Evolutionary conservation across 2,888 invertebrate genomes (phyloP), one percentile per base, ranked within the genome.

Genomic region (Spodoptera exigua): DNA sequence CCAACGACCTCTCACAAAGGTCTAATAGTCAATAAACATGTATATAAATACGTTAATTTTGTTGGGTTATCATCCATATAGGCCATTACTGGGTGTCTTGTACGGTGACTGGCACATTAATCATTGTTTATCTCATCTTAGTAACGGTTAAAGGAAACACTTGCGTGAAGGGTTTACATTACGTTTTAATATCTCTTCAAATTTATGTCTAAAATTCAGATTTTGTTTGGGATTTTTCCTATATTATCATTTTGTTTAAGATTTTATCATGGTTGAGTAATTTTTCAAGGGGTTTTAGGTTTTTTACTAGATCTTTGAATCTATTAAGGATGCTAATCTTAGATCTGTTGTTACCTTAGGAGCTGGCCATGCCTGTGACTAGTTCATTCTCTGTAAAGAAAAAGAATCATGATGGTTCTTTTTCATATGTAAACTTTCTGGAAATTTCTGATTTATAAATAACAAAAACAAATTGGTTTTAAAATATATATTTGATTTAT

Each of bases 101-200:
- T 17, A 43, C 36, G 37, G 36, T 18, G 45, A 35, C 40, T 17
- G 43, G 34, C 47, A 47, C 47, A 70, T 70, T 53, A 36, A 67
- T 71, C 57, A 72, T 40, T 52, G 53, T 66, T 49, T 72, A 67
- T 72, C 67, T 60, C 66, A 65, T 71, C 69, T 53, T 7, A 17
- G 14, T 13, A 17, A 13, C 37, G 47, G 43, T 55, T 39, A 27
- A 39, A 34, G 35, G 56, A n/a, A 49, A 36, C 48, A 57, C 37
- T 58, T 36, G 45, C 47, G 37, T 41, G 47, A 49, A 11, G 36
- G 52, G 5, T 44, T 27, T 40, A 11, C 13, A 40, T 61, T 61
- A 45, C 27, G 52, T 17, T 36, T 35, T 14, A 48, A 40, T 17
- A 37, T 45, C 14, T n/a, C 14, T n/a, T 1, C 18, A 45, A 40